These are phyloP conservation scores for Drosophila biarmipes DNA, from an alignment of 1,140 invertebrate genomes.

Conservation along the genomic window DNA sequence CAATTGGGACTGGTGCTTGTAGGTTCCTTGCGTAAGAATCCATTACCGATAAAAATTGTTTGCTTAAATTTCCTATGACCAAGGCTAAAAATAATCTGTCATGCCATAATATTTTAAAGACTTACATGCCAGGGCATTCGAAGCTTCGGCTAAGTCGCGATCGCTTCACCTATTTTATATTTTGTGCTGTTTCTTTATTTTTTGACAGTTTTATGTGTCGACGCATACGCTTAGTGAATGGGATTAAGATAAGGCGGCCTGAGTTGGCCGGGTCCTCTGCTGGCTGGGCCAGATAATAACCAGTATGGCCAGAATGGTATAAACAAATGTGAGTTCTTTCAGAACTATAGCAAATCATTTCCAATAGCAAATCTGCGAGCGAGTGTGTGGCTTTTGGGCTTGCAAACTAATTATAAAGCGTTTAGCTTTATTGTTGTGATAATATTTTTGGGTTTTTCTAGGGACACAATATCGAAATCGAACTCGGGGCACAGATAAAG, in stretches of 20 bases:
- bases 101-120: not conserved
- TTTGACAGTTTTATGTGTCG: constrained; percentile 79
- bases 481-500: constrained; percentile 58
- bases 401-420: constrained; percentile 82
- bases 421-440: constrained; percentile 84
- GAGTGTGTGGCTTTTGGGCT: constrained; percentile 37
- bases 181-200: constrained; percentile 36
- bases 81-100: not conserved
- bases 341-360: constrained; percentile 67
- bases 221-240: constrained; percentile 79
- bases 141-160: constrained; percentile 15
- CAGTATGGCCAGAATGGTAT: constrained; percentile 50
- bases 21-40: not conserved
- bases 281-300: constrained; percentile 63
- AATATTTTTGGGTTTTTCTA: constrained; percentile 53
- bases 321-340: constrained; percentile 43
- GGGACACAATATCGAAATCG: constrained; percentile 35
- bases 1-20: not conserved
- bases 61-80: not conserved
- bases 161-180: constrained; percentile 13
- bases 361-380: constrained; percentile 18
- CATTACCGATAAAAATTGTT: not conserved
- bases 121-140: constrained; percentile 45
- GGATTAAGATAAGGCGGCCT: constrained; percentile 80
- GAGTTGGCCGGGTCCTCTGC: constrained; percentile 49